A percentile compares a stretch with the other conserved stretches of the same genome.
Conservation (phyloP, 2,797 vertebrate genomes). For the Oophaga sylvatica region DNA sequence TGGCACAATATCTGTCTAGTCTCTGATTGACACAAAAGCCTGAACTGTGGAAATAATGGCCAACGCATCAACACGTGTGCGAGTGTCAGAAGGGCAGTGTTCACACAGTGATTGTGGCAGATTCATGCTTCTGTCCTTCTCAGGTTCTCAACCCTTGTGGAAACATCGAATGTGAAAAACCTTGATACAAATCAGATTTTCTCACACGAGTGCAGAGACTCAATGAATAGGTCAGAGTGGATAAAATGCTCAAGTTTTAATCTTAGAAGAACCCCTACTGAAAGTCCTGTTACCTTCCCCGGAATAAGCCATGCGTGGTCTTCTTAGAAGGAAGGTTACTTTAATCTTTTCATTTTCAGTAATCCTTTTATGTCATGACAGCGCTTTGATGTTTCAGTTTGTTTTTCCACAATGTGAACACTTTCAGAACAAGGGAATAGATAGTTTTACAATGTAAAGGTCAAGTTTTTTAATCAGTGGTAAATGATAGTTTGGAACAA, state of each 20-base stretch:
- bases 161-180: not conserved
- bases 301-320: not conserved
- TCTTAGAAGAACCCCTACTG: constrained; percentile 1
- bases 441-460: not conserved
- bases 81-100: not conserved
- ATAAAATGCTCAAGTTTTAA: not conserved
- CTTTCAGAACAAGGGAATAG: constrained; percentile 9
- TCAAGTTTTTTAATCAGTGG: constrained; percentile 48
- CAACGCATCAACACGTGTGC: not conserved
- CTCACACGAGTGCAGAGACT: not conserved
- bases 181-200: not conserved
- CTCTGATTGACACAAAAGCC: too few relatives aligned
- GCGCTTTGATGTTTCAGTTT: not conserved
- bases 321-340: constrained; percentile 4
- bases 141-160: not conserved
- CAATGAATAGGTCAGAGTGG: not conserved
- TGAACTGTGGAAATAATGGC: too few relatives aligned
- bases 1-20: too few relatives aligned
- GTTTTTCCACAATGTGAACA: constrained; percentile 15
- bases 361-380: constrained; percentile 6
- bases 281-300: not conserved
- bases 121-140: not conserved
- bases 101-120: not conserved
- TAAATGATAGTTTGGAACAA: constrained; percentile 55
- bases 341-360: constrained; percentile 33